Base-by-base conservation (phyloP, 2,113 vertebrate species). In the Bubo scandiacus region DNA sequence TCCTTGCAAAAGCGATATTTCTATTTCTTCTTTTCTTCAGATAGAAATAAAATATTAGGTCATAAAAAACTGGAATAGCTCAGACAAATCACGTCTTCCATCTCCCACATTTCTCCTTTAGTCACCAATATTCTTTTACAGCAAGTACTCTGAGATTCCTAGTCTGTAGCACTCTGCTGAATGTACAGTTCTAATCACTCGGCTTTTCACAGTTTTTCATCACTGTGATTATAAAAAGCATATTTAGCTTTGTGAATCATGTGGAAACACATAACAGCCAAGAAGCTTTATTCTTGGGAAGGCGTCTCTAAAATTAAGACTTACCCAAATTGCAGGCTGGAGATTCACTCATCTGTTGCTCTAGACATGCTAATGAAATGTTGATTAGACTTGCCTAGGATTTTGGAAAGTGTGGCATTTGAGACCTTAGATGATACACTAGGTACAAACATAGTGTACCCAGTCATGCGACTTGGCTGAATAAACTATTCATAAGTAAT, bases 211-310 rank as follows among this genome's bases (percentile, higher is more conserved):
- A 81, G 51, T 36, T 95, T 93, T 86, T 92, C 51, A 92, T 45
- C 23, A 45, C 47, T 19, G 11, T 81, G 55, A 74, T 81, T 86
- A 88, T 74, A 88, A 92, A 93, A 77, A 66, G 17, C 10, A 29
- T 43, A 63, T 92, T 92, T 93, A 93, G 21, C 63, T 77, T 93
- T 91, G 32, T 91, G 94, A 94, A 63, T 96, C 86, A 92, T 88
- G 54, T 66, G 58, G 79, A 91, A 93, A 83, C 49, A 19, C 38
- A 17, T 62, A 86, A 7, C 58, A 86, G 51, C 58, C 71, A 93
- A 92, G 51, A 94, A 22, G 32, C 16, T 95, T 88, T 93, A 88
- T 92, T 95, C 90, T 86, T 71, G 86, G 72, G 52, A 88, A 88
- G 68, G 36, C 12, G 0, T 40, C 38, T 88, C 92, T 84, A 59